phyloP scores from a whole-genome alignment of 64 coral and sea anemone species.

The Dendronephthya gigantea region DNA sequence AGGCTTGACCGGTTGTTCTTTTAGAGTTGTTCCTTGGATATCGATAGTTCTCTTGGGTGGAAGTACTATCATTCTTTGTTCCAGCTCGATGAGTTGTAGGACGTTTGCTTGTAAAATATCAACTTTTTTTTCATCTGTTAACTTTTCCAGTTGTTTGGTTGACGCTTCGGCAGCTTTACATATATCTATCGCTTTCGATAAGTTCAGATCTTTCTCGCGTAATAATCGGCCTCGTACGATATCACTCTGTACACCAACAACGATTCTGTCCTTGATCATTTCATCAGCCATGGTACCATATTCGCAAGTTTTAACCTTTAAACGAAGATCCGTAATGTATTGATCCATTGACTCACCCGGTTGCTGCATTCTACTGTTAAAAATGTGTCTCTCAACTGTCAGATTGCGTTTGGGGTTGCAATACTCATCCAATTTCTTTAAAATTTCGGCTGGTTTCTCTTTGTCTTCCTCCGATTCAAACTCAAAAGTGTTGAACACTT shows the following conservation, averaged over 20 bases:
- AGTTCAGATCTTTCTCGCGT: not conserved
- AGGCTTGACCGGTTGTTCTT: not conserved
- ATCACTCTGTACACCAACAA: not conserved
- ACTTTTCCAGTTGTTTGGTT: not conserved
- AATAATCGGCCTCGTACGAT: not conserved
- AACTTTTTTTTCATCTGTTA: not conserved
- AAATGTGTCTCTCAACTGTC: not conserved
- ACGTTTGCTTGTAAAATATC: not conserved
- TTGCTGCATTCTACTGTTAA: not conserved
- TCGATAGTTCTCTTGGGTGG: not conserved
- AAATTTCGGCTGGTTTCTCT: not conserved
- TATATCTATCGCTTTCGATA: not conserved
- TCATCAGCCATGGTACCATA: not conserved
- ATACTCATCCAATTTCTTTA: not conserved
- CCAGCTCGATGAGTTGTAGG: not conserved
- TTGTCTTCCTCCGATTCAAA: not conserved
- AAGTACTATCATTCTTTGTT: not conserved
- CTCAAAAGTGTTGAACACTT: slow-evolving; percentile 9
- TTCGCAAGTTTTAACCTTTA: not conserved
- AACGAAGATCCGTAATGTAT: not conserved
- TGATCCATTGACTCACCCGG: not conserved
- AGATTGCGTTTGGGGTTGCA: not conserved
- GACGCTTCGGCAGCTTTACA: not conserved
- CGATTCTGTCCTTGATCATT: not conserved
- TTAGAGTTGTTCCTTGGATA: not conserved